Conservation (phyloP, 2,113 vertebrate genomes). For the Ptilonorhynchus violaceus region DNA sequence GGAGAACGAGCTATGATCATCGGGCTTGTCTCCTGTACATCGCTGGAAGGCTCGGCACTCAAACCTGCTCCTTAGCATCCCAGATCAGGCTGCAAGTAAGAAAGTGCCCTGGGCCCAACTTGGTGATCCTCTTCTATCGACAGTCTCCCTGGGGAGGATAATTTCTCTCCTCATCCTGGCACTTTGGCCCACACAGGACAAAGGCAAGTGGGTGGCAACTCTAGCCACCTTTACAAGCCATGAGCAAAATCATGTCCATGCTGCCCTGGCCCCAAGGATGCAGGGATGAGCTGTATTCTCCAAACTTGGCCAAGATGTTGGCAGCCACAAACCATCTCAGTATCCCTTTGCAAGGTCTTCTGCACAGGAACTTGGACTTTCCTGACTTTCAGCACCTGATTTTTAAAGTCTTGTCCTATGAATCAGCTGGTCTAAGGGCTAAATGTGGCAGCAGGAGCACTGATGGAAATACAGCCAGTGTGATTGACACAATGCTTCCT, state of each 20-base stretch:
- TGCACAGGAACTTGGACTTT: background rate
- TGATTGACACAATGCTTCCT: fast-evolving
- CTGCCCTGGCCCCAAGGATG: background rate
- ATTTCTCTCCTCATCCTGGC: background rate
- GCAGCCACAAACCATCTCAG: background rate
- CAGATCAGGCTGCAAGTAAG: background rate
- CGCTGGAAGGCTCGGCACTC: background rate
- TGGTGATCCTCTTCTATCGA: background rate
- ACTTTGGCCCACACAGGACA: background rate
- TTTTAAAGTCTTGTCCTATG: background rate
- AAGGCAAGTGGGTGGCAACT: background rate
- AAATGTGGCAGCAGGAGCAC: background rate
- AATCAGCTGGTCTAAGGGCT: background rate
- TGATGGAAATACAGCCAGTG: background rate
- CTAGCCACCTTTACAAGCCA: background rate
- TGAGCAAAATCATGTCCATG: background rate
- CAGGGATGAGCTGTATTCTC: background rate
- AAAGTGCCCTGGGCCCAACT: background rate
- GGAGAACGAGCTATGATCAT: background rate
- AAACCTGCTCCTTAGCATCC: background rate
- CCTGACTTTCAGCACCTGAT: background rate
- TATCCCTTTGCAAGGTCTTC: background rate
- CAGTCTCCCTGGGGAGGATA: background rate
- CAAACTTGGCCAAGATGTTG: background rate
- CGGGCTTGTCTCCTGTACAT: background rate